Evolutionary conservation across 1,140 invertebrate species (phyloP).

Genomic region (Uloborus diversus): DNA sequence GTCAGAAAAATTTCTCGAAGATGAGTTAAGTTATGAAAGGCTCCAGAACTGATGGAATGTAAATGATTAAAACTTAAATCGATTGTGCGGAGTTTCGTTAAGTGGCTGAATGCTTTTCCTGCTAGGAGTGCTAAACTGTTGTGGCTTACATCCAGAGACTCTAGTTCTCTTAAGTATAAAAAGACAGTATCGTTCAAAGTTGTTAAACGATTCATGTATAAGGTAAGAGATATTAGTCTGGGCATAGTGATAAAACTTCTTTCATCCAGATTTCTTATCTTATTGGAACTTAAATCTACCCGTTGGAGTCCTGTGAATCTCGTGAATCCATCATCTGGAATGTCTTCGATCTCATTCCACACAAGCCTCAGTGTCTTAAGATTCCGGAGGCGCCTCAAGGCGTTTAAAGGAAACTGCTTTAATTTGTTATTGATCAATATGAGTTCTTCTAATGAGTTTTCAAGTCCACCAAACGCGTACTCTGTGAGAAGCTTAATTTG

Average conservation of each 20-base stretch:
- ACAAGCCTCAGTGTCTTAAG: constrained; percentile 78
- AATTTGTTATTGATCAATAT: constrained; percentile 88
- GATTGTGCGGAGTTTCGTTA: constrained; percentile 79
- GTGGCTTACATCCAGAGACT: constrained; percentile 86
- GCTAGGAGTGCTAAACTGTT: constrained; percentile 74
- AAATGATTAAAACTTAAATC: constrained; percentile 89
- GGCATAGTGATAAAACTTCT: constrained; percentile 83
- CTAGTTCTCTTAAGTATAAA: constrained; percentile 75
- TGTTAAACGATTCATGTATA: constrained; percentile 85
- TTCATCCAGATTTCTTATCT: constrained; percentile 77
- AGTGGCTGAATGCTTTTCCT: constrained; percentile 74
- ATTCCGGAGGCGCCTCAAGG: constrained; percentile 78
- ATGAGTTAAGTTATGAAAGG: constrained; percentile 81
- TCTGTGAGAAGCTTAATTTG: constrained; percentile 74
- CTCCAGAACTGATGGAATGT: constrained; percentile 77
- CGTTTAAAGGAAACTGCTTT: constrained; percentile 79
- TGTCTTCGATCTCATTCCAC: constrained; percentile 81
- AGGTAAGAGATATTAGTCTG: constrained; percentile 78
- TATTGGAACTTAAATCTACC: constrained; percentile 87
- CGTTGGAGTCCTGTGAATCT: constrained; percentile 76
- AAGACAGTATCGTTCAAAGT: constrained; percentile 81
- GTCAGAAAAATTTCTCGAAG: constrained; percentile 84
- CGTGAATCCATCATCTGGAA: constrained; percentile 77
- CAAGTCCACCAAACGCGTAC: constrained; percentile 84
- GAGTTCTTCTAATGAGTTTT: constrained; percentile 80